Conservation (phyloP, 64 coral and sea anemone species). For the Dendronephthya gigantea region DNA sequence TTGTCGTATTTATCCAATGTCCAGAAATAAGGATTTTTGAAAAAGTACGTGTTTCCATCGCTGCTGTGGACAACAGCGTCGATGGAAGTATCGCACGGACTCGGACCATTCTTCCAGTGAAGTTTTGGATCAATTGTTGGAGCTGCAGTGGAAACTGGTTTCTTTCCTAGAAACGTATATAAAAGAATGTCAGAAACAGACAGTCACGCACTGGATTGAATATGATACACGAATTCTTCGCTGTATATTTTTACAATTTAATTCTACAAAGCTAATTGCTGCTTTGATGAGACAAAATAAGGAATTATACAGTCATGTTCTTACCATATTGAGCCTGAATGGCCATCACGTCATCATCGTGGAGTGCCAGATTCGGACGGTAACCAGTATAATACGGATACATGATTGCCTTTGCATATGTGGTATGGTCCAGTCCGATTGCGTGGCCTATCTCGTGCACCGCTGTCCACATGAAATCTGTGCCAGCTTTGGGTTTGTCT, state of each 20-base stretch:
- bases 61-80: neutral
- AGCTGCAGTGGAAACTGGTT: neutral
- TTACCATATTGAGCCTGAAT: conserved; percentile 43
- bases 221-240: too few relatives aligned
- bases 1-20: neutral
- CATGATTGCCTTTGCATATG: conserved; percentile 33
- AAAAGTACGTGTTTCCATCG: conserved; percentile 7
- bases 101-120: neutral
- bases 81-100: neutral
- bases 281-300: too few relatives aligned
- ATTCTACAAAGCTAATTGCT: too few relatives aligned
- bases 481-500: neutral
- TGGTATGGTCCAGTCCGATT: conserved; percentile 35
- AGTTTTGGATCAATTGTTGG: neutral
- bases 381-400: conserved; percentile 40
- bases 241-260: too few relatives aligned
- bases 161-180: neutral
- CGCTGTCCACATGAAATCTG: conserved; percentile 35
- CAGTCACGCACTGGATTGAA: too few relatives aligned
- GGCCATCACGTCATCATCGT: conserved; percentile 33
- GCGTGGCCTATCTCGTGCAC: conserved; percentile 49
- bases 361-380: neutral
- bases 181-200: neutral
- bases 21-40: neutral
- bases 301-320: too few relatives aligned